A percentile compares a stretch with the other conserved stretches of the same genome.
phyloP scores from a whole-genome alignment of 53 echinoderm and acorn worm species.

The Glandiceps talaboti region DNA sequence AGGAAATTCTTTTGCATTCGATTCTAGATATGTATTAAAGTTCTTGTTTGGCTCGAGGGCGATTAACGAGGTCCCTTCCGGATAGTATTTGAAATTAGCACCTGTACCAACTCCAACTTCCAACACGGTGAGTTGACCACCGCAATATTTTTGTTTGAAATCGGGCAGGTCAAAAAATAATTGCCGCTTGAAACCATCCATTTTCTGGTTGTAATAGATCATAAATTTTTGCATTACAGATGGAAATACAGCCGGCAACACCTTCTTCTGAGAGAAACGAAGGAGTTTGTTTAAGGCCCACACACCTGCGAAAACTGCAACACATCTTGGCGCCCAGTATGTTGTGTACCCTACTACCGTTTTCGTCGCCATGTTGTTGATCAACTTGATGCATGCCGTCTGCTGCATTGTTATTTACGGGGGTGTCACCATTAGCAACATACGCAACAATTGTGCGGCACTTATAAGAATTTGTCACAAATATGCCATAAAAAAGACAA shows the following conservation, averaged over 20 bases:
- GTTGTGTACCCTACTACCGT: too few relatives aligned
- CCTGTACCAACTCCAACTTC: background rate
- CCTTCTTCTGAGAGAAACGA: background rate
- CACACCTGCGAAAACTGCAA: background rate
- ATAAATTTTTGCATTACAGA: background rate
- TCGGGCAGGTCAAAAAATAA: background rate
- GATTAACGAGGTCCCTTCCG: background rate
- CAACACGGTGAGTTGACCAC: background rate
- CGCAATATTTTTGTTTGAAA: background rate
- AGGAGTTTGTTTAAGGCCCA: background rate
- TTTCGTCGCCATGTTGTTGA: too few relatives aligned
- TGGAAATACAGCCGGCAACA: background rate
- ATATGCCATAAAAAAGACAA: too few relatives aligned
- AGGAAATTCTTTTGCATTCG: background rate
- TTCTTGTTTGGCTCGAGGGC: background rate
- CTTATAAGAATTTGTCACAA: too few relatives aligned
- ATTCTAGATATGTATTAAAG: background rate
- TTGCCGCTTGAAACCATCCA: background rate
- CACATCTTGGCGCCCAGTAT: background rate
- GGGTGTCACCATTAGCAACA: too few relatives aligned
- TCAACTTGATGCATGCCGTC: too few relatives aligned
- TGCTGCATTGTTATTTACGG: too few relatives aligned
- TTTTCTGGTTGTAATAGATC: background rate
- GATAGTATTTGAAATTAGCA: background rate
- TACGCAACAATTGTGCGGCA: too few relatives aligned